Conservation (phyloP, 2,888 invertebrate species). For the Drosophila phalerata region DNA sequence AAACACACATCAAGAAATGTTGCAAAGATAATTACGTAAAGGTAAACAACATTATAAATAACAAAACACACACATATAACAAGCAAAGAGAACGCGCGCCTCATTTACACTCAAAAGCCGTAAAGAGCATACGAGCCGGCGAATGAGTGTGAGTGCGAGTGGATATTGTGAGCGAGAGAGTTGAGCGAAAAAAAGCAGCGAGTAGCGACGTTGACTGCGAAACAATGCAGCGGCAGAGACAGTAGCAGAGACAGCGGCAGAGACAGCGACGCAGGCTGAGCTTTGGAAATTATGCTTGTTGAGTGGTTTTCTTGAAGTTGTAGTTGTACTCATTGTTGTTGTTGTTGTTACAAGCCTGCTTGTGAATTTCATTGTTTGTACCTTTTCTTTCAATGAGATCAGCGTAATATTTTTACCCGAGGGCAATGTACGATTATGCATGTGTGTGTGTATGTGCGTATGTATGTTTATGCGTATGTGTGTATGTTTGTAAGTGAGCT, state of each 20-base stretch:
- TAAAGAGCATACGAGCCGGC: conserved; percentile 39
- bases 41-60: conserved; percentile 79
- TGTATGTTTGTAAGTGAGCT: conserved; percentile 11
- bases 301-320: conserved; percentile 43
- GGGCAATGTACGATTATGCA: conserved; percentile 75
- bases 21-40: conserved; percentile 80
- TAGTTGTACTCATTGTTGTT: conserved; percentile 7
- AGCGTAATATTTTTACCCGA: conserved; percentile 67
- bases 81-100: conserved; percentile 26
- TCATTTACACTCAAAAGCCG: conserved; percentile 13
- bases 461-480: background rate
- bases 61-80: conserved; percentile 56
- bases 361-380: conserved; percentile 48
- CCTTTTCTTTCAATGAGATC: conserved; percentile 77
- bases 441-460: conserved; percentile 29
- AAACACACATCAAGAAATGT: conserved; percentile 53
- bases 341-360: conserved; percentile 58
- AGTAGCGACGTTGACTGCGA: conserved; percentile 36
- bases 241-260: background rate
- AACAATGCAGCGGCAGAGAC: conserved; percentile 40
- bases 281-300: conserved; percentile 60
- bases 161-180: conserved; percentile 11
- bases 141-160: conserved; percentile 33
- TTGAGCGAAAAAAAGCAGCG: conserved; percentile 31
- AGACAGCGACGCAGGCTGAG: conserved; percentile 48